Evolutionary conservation across 2,797 vertebrate species (phyloP).

Genomic region (Gallinago stenura): DNA sequence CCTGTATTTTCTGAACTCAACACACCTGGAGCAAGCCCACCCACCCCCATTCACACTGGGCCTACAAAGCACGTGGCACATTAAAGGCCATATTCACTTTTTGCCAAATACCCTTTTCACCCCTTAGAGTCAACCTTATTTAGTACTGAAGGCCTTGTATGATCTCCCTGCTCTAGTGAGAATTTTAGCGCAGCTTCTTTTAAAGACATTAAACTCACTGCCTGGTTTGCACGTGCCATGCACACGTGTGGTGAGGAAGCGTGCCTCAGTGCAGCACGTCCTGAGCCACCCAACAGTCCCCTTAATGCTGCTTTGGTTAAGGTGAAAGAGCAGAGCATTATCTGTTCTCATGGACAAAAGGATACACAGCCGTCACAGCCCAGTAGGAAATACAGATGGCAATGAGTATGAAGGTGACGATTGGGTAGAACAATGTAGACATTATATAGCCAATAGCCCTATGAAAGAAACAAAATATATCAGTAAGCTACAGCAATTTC

Average conservation of each 20-base stretch:
- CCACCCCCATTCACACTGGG: not conserved
- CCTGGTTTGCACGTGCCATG: not conserved
- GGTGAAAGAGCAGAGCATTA: not conserved
- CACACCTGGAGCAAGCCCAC: not conserved
- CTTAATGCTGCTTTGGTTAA: not conserved
- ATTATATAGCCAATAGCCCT: slow-evolving; percentile 94
- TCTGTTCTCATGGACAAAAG: slow-evolving; percentile 67
- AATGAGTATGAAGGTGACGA: slow-evolving; percentile 92
- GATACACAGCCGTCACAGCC: slow-evolving; percentile 96
- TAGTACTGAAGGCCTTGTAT: not conserved
- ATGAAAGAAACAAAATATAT: slow-evolving; percentile 50
- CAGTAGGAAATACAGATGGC: slow-evolving; percentile 93
- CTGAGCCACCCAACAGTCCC: not conserved
- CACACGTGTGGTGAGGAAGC: not conserved
- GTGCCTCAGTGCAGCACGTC: not conserved
- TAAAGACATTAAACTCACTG: not conserved
- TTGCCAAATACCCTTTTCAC: not conserved
- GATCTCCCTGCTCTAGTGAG: not conserved
- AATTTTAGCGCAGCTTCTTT: not conserved
- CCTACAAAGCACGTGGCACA: not conserved
- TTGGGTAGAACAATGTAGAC: slow-evolving; percentile 91
- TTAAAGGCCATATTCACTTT: not conserved
- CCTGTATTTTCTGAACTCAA: not conserved
- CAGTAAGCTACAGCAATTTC: not conserved
- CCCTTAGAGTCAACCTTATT: not conserved